phyloP scores from a whole-genome alignment of 2,797 vertebrate genomes.

The Caiman crocodilus region DNA sequence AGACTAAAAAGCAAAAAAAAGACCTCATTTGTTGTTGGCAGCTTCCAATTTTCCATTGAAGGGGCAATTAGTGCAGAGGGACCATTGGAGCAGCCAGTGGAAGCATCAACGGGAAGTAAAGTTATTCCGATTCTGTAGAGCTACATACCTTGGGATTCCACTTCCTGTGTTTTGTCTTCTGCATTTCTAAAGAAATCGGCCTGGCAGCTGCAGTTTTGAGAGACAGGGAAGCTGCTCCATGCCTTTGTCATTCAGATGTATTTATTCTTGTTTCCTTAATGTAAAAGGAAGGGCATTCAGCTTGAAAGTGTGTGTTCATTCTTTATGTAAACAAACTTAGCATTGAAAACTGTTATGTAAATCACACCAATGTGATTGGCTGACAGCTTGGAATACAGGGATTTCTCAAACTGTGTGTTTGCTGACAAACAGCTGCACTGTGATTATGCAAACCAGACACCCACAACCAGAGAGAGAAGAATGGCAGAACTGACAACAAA shows the following conservation, averaged over 20 bases:
- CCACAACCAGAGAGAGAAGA: neutral
- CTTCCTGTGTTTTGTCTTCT: neutral
- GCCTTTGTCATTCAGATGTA: fast-evolving
- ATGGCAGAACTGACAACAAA: constrained; percentile 50
- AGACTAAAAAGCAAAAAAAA: neutral
- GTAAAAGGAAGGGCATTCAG: neutral
- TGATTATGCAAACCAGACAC: constrained; percentile 37
- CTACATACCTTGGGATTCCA: neutral
- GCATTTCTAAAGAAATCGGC: neutral
- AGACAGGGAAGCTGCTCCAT: neutral
- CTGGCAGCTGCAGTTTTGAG: fast-evolving
- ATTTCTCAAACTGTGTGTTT: neutral
- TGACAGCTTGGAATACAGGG: constrained; percentile 1
- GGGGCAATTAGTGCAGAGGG: constrained; percentile 6
- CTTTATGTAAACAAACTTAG: neutral
- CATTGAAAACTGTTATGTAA: neutral
- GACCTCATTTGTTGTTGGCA: constrained; percentile 3
- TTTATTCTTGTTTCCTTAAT: neutral
- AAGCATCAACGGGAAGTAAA: neutral
- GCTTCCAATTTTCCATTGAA: neutral
- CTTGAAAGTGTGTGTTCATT: neutral
- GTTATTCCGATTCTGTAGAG: fast-evolving
- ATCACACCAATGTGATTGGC: neutral
- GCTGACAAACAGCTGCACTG: constrained; percentile 23
- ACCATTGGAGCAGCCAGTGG: neutral